Conservation (phyloP, 2,888 invertebrate genomes). For the Lampropteryx suffumata region DNA sequence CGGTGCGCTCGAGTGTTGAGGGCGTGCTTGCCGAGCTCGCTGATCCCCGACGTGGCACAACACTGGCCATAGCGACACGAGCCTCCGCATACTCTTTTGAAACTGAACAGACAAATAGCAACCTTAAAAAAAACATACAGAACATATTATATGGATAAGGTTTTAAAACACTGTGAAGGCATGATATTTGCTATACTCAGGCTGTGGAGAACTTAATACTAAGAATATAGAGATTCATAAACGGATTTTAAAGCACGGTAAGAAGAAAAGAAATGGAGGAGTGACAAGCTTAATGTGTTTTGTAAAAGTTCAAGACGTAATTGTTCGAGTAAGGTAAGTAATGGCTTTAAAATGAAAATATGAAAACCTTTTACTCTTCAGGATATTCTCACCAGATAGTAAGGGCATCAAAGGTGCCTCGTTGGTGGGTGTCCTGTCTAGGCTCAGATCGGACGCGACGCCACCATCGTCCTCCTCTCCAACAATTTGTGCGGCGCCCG, state of each 20-base stretch:
- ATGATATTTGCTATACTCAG: too few species aligned
- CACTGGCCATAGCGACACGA: conserved; percentile 65
- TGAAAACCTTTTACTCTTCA: background rate
- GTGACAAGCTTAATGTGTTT: too few species aligned
- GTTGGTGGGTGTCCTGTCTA: conserved; percentile 80
- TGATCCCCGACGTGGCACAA: conserved; percentile 70
- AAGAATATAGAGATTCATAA: too few species aligned
- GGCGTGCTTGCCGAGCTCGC: conserved; percentile 84
- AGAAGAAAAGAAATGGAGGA: too few species aligned
- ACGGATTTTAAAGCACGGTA: too few species aligned
- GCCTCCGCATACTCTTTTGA: conserved; percentile 76
- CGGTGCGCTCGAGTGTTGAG: conserved; percentile 82
- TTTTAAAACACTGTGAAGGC: background rate
- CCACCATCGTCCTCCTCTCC: conserved; percentile 68
- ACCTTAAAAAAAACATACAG: background rate
- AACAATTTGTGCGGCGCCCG: conserved; percentile 65
- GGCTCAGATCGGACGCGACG: conserved; percentile 75
- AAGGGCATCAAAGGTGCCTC: conserved; percentile 76
- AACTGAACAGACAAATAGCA: conserved; percentile 46
- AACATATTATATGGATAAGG: too few species aligned
- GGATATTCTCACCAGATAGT: conserved; percentile 65
- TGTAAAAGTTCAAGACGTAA: too few species aligned
- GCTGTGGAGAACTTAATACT: too few species aligned
- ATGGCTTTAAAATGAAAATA: too few species aligned
- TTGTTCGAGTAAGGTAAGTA: too few species aligned